Percentiles rank a stretch among this genome's conserved stretches.
These are phyloP conservation scores for Cecidostiba fungosa DNA, from an alignment of 2,888 invertebrate genomes.

Conservation along the genomic window DNA sequence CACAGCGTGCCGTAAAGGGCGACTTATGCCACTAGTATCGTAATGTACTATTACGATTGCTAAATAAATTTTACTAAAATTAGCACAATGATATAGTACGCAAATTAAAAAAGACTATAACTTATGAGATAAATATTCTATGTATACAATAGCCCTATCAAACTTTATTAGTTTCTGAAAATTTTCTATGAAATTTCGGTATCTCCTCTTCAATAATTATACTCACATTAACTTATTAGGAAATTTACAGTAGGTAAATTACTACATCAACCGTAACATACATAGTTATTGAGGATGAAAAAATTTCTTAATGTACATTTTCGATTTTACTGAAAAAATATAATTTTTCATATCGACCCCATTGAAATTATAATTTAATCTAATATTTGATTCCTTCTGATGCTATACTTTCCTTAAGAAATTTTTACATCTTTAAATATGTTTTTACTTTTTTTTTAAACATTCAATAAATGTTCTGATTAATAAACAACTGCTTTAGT, in stretches of 20 bases:
- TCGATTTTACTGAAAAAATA: neutral
- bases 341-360: neutral
- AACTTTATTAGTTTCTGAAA: neutral
- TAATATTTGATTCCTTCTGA: neutral
- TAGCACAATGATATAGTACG: neutral
- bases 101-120: neutral
- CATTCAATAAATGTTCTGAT: conserved; percentile 20
- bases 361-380: neutral
- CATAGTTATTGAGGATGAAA: neutral
- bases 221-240: neutral
- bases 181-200: neutral
- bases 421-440: conserved; percentile 37
- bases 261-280: neutral
- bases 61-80: neutral
- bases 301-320: conserved; percentile 34
- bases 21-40: too few species aligned
- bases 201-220: neutral
- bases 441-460: conserved; percentile 17
- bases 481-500: neutral
- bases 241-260: conserved; percentile 2
- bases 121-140: neutral
- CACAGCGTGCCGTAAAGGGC: too few species aligned
- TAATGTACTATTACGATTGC: too few species aligned
- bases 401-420: conserved; percentile 25
- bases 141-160: neutral